Evolutionary conservation across 2,113 vertebrate species (phyloP).

Genomic region (Gymnarchus niloticus): DNA sequence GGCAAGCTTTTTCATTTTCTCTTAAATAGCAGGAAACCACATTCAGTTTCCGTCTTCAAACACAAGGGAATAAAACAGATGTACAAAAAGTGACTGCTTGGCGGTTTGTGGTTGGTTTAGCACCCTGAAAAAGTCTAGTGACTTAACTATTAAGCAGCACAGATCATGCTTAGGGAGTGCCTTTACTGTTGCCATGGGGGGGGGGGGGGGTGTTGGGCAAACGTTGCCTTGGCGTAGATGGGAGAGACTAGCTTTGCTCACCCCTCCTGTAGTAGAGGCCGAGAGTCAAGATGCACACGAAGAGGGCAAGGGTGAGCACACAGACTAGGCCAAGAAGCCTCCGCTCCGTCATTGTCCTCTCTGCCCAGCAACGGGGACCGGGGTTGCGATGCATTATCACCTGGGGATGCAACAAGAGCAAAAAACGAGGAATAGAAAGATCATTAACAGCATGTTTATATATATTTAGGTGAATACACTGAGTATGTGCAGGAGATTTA

Average conservation of each 20-base stretch:
- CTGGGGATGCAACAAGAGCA: constrained; percentile 52
- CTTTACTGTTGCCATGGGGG: not conserved
- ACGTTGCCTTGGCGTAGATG: not conserved
- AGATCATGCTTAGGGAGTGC: not conserved
- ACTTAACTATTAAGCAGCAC: not conserved
- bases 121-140: not conserved
- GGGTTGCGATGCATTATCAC: constrained; percentile 65
- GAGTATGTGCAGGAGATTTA: not conserved
- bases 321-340: constrained; percentile 63
- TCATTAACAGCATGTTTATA: not conserved
- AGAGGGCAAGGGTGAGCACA: not conserved
- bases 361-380: constrained; percentile 64
- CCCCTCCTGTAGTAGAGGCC: constrained; percentile 73
- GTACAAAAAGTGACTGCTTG: constrained; percentile 3
- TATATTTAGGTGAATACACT: not conserved
- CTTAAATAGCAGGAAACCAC: constrained; percentile 61
- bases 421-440: not conserved
- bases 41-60: constrained; percentile 45
- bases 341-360: constrained; percentile 65
- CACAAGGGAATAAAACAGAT: constrained; percentile 41
- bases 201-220: not conserved
- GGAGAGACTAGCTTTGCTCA: constrained; percentile 56
- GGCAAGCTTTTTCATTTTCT: constrained; percentile 13
- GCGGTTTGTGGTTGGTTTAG: not conserved
- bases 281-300: constrained; percentile 37